Conservation (phyloP, 2,797 vertebrate species). For the Hyperoplus lanceolatus region DNA sequence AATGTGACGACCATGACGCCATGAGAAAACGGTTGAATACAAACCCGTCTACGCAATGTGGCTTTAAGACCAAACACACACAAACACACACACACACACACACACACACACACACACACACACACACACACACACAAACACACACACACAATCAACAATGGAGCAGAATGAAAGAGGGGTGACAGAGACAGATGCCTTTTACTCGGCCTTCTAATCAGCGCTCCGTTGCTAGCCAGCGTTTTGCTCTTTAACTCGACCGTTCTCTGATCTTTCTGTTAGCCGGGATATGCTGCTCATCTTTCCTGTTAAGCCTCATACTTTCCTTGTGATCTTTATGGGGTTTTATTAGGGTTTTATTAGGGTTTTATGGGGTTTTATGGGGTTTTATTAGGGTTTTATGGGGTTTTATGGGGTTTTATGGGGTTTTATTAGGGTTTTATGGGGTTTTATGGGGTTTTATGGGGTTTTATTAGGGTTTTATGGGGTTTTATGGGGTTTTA, state of each 20-base stretch:
- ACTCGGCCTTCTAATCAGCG: conserved; percentile 15
- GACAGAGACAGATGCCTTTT: not conserved
- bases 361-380: too few relatives aligned
- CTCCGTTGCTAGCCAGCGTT: conserved; percentile 22
- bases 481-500: too few relatives aligned
- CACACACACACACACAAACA: not conserved
- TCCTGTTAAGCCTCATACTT: not conserved
- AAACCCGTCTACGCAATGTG: conserved; percentile 8
- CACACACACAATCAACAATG: not conserved
- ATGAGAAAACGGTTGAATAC: not conserved
- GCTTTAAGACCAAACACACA: not conserved
- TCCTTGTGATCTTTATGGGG: too few relatives aligned
- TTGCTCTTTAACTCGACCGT: not conserved
- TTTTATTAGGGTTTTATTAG: too few relatives aligned
- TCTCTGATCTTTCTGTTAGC: not conserved
- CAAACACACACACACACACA: not conserved
- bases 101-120: too few relatives aligned
- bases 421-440: too few relatives aligned
- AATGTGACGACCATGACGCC: conserved; percentile 20
- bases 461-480: too few relatives aligned
- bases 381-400: too few relatives aligned
- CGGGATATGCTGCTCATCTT: too few relatives aligned
- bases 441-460: too few relatives aligned
- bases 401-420: too few relatives aligned
- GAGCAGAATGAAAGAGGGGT: not conserved